Percentiles rank a stretch among this genome's conserved stretches.
These are phyloP conservation scores for Saguinus midas DNA, from an alignment of 2,113 vertebrate genomes.

Conservation along the genomic window DNA sequence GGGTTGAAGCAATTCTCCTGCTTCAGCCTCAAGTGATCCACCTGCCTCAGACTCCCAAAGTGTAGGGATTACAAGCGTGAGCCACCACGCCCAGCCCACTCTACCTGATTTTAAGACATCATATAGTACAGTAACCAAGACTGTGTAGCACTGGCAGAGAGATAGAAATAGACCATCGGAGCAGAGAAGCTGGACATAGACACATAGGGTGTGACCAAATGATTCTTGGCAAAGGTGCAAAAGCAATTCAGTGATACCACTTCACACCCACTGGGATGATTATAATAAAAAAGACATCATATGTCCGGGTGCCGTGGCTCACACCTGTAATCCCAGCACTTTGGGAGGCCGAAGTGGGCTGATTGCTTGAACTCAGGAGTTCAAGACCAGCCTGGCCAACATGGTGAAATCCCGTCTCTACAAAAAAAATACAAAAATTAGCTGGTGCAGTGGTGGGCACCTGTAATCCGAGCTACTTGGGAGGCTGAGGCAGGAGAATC, in stretches of 20 bases:
- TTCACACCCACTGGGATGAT: not conserved
- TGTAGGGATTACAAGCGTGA: not conserved
- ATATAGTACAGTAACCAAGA: not conserved
- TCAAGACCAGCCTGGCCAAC: too few species aligned
- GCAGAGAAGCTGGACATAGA: not conserved
- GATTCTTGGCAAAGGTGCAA: not conserved
- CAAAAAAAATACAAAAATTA: too few species aligned
- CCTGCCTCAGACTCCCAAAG: not conserved
- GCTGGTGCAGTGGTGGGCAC: fast-evolving
- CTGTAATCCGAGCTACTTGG: too few species aligned
- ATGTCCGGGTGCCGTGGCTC: too few species aligned
- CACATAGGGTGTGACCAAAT: too few species aligned
- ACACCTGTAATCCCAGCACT: too few species aligned
- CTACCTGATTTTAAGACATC: not conserved
- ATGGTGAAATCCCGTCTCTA: too few species aligned
- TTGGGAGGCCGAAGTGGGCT: too few species aligned
- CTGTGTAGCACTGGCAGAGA: not conserved
- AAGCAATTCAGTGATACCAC: not conserved
- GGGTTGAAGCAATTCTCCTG: not conserved
- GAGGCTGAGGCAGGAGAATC: too few species aligned
- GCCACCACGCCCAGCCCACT: not conserved
- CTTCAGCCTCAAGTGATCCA: not conserved
- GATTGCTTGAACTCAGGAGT: too few species aligned
- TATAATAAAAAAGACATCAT: not conserved
- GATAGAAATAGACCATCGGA: not conserved